A percentile compares a stretch with the other conserved stretches of the same genome.
These are phyloP conservation scores for Trimorus sp. DNA, from an alignment of 2,888 invertebrate species.

Conservation along the genomic window DNA sequence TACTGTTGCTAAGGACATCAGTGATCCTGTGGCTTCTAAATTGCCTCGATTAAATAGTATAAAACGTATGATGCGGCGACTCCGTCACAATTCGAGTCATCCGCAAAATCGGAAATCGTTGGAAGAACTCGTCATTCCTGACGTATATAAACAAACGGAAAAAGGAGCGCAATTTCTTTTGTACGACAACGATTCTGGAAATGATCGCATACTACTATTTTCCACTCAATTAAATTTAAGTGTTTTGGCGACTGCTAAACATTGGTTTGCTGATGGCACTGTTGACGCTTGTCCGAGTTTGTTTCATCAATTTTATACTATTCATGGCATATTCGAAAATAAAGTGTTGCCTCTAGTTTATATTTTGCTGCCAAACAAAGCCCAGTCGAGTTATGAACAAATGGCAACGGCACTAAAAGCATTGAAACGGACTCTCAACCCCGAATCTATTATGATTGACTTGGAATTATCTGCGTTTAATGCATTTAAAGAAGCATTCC, in stretches of 20 bases:
- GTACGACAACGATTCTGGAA: not conserved
- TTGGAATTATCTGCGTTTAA: not conserved
- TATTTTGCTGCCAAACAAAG: conserved; percentile 5
- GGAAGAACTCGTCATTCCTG: too few species aligned
- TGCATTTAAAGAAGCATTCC: not conserved
- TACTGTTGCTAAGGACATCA: not conserved
- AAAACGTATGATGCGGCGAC: not conserved
- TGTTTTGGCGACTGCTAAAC: not conserved
- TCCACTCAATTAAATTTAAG: conserved; percentile 2
- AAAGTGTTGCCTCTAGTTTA: not conserved
- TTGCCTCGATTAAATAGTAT: not conserved
- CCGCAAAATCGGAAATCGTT: too few species aligned
- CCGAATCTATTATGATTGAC: not conserved
- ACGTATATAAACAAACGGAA: too few species aligned
- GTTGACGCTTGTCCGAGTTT: conserved; percentile 25
- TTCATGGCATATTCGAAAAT: not conserved
- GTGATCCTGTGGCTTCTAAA: not conserved
- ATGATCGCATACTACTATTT: not conserved
- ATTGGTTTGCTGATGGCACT: conserved; percentile 24
- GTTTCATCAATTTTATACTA: conserved; percentile 13
- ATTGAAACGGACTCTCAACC: not conserved
- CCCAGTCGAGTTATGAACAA: not conserved
- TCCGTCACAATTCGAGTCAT: too few species aligned
- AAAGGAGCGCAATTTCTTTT: too few species aligned
- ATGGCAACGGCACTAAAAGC: not conserved